A percentile compares a stretch with the other conserved stretches of the same genome.
Conservation (phyloP, 2,113 vertebrate species). For the Corythoichthys intestinalis region DNA sequence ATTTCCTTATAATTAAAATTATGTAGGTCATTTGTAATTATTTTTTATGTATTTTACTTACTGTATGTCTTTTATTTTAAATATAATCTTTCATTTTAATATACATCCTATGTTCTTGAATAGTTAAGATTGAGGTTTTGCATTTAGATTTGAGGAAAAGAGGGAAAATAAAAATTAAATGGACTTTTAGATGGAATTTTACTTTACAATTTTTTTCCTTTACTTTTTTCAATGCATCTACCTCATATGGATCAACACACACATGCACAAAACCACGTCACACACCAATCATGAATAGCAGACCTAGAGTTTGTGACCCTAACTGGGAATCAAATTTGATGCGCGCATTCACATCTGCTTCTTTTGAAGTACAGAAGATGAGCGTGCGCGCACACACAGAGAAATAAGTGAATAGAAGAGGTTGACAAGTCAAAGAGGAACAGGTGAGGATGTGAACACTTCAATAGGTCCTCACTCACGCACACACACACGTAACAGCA, state of each 20-base stretch:
- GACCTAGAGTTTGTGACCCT: not conserved
- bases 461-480: constrained; percentile 23
- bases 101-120: too few relatives aligned
- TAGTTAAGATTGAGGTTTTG: too few relatives aligned
- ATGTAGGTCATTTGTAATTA: too few relatives aligned
- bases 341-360: constrained; percentile 19
- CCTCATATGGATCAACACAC: not conserved
- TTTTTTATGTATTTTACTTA: too few relatives aligned
- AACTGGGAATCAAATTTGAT: not conserved
- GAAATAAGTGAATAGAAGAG: constrained; percentile 31
- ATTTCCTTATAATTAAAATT: too few relatives aligned
- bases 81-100: too few relatives aligned
- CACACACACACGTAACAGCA: constrained; percentile 13
- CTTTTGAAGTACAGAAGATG: constrained; percentile 30
- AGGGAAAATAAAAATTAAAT: too few relatives aligned
- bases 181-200: too few relatives aligned
- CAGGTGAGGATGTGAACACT: constrained; percentile 46
- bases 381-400: constrained; percentile 17
- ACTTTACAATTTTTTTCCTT: too few relatives aligned
- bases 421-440: constrained; percentile 45
- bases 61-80: too few relatives aligned
- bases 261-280: constrained; percentile 5
- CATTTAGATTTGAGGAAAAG: too few relatives aligned
- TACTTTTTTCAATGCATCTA: not conserved
- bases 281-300: not conserved